Percentiles rank a stretch among this genome's conserved stretches.
These are phyloP conservation scores for Pasiphila rectangulata DNA, from an alignment of 2,888 invertebrate species.

Conservation along the genomic window DNA sequence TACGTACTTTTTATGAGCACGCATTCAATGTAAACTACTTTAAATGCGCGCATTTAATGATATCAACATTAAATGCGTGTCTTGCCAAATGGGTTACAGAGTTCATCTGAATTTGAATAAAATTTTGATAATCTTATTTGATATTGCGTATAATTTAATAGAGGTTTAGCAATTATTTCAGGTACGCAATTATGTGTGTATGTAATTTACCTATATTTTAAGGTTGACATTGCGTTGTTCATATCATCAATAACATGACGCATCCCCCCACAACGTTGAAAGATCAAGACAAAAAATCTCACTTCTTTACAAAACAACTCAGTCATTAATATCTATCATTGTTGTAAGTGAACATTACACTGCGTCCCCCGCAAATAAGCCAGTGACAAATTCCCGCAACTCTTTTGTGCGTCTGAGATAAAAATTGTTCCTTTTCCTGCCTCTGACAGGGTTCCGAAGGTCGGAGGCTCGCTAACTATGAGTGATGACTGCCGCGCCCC, in stretches of 20 bases:
- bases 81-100: no score
- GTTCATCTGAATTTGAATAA: no score
- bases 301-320: not conserved
- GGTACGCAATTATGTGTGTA: no score
- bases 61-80: no score
- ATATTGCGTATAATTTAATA: no score
- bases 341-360: slow-evolving; percentile 50
- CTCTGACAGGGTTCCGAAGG: slow-evolving; percentile 54
- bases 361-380: slow-evolving; percentile 58
- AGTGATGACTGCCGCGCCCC: slow-evolving; percentile 72
- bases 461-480: slow-evolving; percentile 66
- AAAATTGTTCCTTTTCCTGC: slow-evolving; percentile 69
- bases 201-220: no score
- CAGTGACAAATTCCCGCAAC: slow-evolving; percentile 74
- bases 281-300: slow-evolving; percentile 3
- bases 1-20: no score
- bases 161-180: no score
- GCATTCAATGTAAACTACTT: no score
- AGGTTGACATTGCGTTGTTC: not conserved
- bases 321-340: slow-evolving; percentile 65
- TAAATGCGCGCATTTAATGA: no score
- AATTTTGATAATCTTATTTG: no score
- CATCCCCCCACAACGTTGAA: not conserved
- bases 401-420: slow-evolving; percentile 73
- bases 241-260: not conserved